A percentile compares a stretch with the other conserved stretches of the same genome.
Evolutionary conservation across 2,888 invertebrate genomes (phyloP).

Genomic region (Actias luna): DNA sequence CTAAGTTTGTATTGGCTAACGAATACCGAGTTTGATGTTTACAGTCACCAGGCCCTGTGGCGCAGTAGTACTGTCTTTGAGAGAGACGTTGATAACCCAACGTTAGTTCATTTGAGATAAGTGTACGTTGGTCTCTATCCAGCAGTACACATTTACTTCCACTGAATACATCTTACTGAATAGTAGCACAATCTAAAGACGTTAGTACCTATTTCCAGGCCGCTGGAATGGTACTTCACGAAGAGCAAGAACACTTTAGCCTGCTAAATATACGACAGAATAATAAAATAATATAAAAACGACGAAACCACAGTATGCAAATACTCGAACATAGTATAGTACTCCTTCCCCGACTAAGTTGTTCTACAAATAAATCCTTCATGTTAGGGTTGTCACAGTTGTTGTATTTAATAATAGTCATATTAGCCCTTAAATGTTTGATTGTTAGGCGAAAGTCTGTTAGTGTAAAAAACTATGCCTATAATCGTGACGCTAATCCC

Average conservation of each 20-base stretch:
- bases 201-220: background rate
- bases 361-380: background rate
- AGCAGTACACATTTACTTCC: too few species aligned
- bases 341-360: slow-evolving; percentile 2
- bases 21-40: too few species aligned
- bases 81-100: too few species aligned
- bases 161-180: too few species aligned
- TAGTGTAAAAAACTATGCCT: too few species aligned
- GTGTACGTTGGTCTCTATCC: too few species aligned
- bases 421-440: background rate
- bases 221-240: background rate
- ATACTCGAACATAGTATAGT: background rate
- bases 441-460: too few species aligned
- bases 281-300: background rate
- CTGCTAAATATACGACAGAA: background rate
- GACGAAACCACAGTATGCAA: background rate
- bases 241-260: background rate
- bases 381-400: background rate
- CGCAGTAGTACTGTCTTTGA: too few species aligned
- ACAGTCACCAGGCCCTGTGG: too few species aligned
- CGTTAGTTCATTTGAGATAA: too few species aligned
- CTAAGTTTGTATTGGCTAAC: too few species aligned
- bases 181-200: background rate
- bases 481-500: too few species aligned
- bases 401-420: background rate